A percentile compares a stretch with the other conserved stretches of the same genome.
These are phyloP conservation scores for Etheostoma cragini DNA, from an alignment of 2,113 vertebrate species.

Conservation along the genomic window DNA sequence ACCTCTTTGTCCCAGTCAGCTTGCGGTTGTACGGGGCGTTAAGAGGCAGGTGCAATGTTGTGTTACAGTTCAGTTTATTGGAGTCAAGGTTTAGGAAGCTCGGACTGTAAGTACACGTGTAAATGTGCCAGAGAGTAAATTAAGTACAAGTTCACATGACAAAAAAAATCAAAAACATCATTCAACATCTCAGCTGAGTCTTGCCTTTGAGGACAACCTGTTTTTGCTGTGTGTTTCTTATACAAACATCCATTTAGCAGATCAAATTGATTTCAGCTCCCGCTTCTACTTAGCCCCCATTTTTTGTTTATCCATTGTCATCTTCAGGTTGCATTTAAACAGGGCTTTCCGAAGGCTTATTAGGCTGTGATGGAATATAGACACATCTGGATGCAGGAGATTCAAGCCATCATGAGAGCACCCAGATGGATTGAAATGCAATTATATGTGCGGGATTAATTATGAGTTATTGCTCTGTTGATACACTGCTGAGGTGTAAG, in stretches of 20 bases:
- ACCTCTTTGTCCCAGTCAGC: conserved; percentile 27
- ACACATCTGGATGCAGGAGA: conserved; percentile 64
- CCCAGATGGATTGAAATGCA: conserved; percentile 66
- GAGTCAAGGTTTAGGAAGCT: conserved; percentile 13
- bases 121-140: background rate
- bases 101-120: conserved; percentile 1
- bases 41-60: conserved; percentile 23
- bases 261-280: conserved; percentile 8
- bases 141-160: background rate
- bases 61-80: conserved; percentile 47
- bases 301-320: conserved; percentile 3
- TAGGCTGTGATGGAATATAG: conserved; percentile 63
- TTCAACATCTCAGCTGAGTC: background rate
- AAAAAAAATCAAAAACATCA: background rate
- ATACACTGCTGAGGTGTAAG: conserved; percentile 17
- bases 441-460: conserved; percentile 73
- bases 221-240: background rate
- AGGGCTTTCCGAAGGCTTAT: conserved; percentile 51
- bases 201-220: background rate
- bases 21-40: conserved; percentile 16
- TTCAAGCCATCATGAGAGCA: conserved; percentile 35
- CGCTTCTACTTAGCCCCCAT: conserved; percentile 9
- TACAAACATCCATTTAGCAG: conserved; percentile 13
- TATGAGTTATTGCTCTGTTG: conserved; percentile 51
- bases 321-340: conserved; percentile 45